phyloP scores from a whole-genome alignment of 2,888 invertebrate genomes.

The Hyles lineata region DNA sequence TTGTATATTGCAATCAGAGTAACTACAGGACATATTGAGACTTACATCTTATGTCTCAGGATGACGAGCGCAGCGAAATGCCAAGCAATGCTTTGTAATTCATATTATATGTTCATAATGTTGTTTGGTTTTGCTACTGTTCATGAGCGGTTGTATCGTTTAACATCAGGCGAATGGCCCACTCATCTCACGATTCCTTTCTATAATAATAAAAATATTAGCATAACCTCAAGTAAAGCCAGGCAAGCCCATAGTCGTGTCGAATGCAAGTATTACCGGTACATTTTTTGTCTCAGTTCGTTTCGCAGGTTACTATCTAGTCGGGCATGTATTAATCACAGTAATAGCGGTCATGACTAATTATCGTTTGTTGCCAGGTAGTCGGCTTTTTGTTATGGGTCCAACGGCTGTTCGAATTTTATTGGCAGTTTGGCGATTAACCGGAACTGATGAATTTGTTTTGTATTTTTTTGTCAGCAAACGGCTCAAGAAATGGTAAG shows the following conservation, averaged over 20 bases:
- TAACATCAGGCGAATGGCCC: too few relatives aligned
- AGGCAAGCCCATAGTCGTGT: neutral
- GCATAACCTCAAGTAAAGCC: neutral
- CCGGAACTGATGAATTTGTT: neutral
- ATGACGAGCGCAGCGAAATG: too few relatives aligned
- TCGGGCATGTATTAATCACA: constrained; percentile 63
- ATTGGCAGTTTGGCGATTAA: constrained; percentile 12
- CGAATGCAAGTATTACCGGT: constrained; percentile 57
- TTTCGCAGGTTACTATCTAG: constrained; percentile 50
- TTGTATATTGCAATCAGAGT: too few relatives aligned
- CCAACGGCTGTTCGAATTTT: constrained; percentile 6
- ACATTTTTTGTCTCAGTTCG: constrained; percentile 48
- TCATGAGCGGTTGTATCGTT: too few relatives aligned
- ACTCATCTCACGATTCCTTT: too few relatives aligned
- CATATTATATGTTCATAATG: too few relatives aligned
- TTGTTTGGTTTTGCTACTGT: too few relatives aligned
- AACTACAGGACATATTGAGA: too few relatives aligned
- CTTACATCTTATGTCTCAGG: too few relatives aligned
- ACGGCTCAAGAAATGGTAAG: neutral
- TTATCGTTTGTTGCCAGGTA: constrained; percentile 54
- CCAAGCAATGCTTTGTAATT: too few relatives aligned
- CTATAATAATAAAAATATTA: neutral
- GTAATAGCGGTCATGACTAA: constrained; percentile 43
- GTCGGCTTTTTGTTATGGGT: constrained; percentile 38
- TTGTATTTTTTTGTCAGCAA: neutral